Evolutionary conservation across 2,797 vertebrate genomes (phyloP).

Genomic region (Phoxinus dragarum): DNA sequence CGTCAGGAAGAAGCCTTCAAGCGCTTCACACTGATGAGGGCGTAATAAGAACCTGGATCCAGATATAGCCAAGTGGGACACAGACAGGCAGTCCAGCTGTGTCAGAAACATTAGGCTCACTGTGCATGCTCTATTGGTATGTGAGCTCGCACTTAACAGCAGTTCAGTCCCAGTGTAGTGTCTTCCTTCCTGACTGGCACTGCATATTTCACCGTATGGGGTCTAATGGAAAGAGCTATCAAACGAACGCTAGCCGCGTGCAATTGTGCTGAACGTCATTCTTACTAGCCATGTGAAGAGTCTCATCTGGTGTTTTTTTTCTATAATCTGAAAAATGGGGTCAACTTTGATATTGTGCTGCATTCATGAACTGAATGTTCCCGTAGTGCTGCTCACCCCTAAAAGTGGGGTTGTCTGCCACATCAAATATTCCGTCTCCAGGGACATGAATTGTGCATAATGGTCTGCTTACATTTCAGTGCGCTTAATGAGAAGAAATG

Average conservation of each 20-base stretch:
- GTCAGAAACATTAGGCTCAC: constrained; percentile 39
- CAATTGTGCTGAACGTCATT: constrained; percentile 11
- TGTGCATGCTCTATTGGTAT: constrained; percentile 22
- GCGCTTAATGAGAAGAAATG: constrained; percentile 53
- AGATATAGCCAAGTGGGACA: constrained; percentile 69
- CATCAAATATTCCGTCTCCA: constrained; percentile 45
- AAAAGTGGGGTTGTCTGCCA: constrained; percentile 44
- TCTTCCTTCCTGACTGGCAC: constrained; percentile 24
- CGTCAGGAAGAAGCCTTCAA: constrained; percentile 78
- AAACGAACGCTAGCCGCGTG: background rate
- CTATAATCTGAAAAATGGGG: constrained; percentile 40
- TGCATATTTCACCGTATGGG: constrained; percentile 13
- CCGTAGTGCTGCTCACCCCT: constrained; percentile 49
- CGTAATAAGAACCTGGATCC: constrained; percentile 77
- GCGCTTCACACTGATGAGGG: constrained; percentile 79
- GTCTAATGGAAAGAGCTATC: constrained; percentile 26
- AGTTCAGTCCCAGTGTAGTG: constrained; percentile 22
- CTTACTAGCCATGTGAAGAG: constrained; percentile 6
- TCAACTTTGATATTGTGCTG: constrained; percentile 34
- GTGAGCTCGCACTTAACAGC: constrained; percentile 27
- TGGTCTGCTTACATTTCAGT: constrained; percentile 64
- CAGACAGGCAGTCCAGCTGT: constrained; percentile 42
- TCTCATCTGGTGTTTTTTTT: constrained; percentile 44
- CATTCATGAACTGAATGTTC: constrained; percentile 49
- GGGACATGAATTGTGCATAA: constrained; percentile 58